phyloP scores from a whole-genome alignment of 1,140 invertebrate species.

The Mactra quadrangularis region DNA sequence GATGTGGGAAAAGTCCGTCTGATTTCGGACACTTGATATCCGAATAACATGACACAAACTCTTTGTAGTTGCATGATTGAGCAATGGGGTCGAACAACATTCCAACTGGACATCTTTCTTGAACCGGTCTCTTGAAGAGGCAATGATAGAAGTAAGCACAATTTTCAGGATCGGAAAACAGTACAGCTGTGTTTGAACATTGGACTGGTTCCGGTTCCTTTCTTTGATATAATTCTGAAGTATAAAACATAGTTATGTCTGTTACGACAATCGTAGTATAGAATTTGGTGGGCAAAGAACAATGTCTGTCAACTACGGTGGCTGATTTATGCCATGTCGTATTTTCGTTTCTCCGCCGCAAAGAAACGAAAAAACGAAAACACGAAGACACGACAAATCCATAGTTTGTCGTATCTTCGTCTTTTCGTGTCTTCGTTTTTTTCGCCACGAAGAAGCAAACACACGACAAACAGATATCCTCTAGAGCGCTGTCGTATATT shows the following conservation, averaged over 20 bases:
- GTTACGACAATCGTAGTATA: not conserved
- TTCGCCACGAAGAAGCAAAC: too few relatives aligned
- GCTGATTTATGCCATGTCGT: too few relatives aligned
- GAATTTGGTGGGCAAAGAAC: too few relatives aligned
- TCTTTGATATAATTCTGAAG: slow-evolving; percentile 48
- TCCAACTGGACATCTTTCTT: slow-evolving; percentile 60
- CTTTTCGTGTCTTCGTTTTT: too few relatives aligned
- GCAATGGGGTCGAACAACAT: slow-evolving; percentile 68
- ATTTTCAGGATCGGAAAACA: slow-evolving; percentile 66
- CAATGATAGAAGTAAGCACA: slow-evolving; percentile 71
- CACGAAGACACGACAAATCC: too few relatives aligned
- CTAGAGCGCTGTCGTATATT: too few relatives aligned
- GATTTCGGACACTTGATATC: slow-evolving; percentile 62
- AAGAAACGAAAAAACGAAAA: too few relatives aligned
- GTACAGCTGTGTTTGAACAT: not conserved
- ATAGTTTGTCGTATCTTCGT: too few relatives aligned
- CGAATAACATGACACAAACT: slow-evolving; percentile 66
- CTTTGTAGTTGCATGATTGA: slow-evolving; percentile 67
- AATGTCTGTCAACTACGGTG: too few relatives aligned
- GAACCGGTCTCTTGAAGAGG: slow-evolving; percentile 42
- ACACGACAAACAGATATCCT: too few relatives aligned
- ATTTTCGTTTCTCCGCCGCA: too few relatives aligned
- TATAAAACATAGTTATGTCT: not conserved
- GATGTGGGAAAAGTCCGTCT: slow-evolving; percentile 66
- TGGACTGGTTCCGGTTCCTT: slow-evolving; percentile 53